Evolutionary conservation across 2,797 vertebrate species (phyloP).

Genomic region (Phalloptychus januarius): DNA sequence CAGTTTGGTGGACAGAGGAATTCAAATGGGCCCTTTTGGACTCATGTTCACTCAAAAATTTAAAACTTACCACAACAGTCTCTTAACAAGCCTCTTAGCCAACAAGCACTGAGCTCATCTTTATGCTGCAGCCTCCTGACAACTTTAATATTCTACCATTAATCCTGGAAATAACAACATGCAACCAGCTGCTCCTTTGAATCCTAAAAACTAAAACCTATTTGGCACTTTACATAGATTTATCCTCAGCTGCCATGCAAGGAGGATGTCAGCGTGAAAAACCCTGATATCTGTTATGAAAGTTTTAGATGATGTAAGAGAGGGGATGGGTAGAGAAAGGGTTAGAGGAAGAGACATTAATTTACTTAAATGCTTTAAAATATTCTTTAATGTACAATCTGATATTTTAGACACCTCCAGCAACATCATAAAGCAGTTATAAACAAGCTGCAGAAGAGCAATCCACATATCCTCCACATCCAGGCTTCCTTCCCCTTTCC

Average conservation of each 20-base stretch:
- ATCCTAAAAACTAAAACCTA: background rate
- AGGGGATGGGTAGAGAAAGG: background rate
- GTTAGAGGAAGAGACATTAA: background rate
- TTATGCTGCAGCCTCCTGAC: background rate
- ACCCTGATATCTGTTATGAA: background rate
- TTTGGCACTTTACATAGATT: background rate
- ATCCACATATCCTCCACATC: background rate
- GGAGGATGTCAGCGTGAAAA: background rate
- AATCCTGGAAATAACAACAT: background rate
- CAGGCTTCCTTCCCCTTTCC: constrained; percentile 9
- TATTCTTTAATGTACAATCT: background rate
- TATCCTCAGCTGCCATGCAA: background rate
- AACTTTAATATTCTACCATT: background rate
- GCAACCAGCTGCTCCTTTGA: background rate
- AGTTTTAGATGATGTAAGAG: background rate
- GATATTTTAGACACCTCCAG: background rate
- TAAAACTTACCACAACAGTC: background rate
- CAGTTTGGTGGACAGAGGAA: background rate
- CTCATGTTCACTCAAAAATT: background rate
- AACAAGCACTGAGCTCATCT: background rate
- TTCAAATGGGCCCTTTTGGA: background rate
- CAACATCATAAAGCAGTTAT: background rate
- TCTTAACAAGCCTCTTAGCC: background rate
- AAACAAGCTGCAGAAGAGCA: constrained; percentile 5
- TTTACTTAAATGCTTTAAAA: background rate